Conservation (phyloP, 2,888 invertebrate species). For the Agrochola litura region DNA sequence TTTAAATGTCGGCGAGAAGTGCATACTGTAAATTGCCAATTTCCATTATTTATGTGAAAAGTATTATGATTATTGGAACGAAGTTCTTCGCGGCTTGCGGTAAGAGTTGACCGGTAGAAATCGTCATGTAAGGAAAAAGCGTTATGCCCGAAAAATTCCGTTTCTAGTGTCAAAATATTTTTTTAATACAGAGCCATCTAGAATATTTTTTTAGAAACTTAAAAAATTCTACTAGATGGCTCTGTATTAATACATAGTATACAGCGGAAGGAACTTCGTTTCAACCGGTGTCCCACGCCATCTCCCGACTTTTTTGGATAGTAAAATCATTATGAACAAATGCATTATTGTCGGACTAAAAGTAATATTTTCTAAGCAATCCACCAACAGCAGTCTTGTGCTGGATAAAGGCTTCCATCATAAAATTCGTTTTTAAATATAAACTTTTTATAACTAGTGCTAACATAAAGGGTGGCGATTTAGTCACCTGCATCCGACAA, state of each 20-base stretch:
- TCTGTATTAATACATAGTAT: no score
- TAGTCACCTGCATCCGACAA: no score
- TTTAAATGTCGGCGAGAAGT: constrained; percentile 29
- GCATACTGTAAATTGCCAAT: constrained; percentile 23
- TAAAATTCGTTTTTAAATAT: not conserved
- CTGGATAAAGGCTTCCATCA: not conserved
- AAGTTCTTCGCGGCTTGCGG: no score
- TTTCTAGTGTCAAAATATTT: no score
- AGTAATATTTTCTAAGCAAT: constrained; percentile 8
- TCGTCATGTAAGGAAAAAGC: no score
- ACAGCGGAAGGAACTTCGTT: no score
- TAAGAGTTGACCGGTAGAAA: no score
- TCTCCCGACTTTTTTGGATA: not conserved
- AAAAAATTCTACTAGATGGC: no score
- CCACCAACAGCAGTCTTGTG: not conserved
- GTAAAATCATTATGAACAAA: not conserved
- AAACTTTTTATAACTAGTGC: not conserved
- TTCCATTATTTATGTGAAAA: not conserved
- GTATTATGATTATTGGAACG: constrained; percentile 4
- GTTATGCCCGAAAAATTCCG: no score
- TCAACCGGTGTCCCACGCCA: no score
- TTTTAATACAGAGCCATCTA: no score
- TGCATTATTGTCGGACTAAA: not conserved
- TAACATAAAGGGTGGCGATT: not conserved
- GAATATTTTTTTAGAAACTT: no score